Conservation (phyloP, 1,140 invertebrate species). For the Rhyzopertha dominica region DNA sequence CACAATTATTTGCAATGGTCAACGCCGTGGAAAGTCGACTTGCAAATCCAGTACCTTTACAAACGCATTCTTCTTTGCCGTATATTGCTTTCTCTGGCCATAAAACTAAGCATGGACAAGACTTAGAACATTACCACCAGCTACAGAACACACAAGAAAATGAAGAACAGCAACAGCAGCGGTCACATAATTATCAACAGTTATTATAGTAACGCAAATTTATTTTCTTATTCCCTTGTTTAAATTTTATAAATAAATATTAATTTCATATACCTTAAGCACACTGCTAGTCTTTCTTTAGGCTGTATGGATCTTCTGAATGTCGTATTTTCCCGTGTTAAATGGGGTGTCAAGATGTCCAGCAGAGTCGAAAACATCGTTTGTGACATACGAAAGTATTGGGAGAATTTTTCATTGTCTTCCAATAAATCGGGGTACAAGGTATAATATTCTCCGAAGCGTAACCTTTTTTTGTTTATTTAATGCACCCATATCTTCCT, state of each 20-base stretch:
- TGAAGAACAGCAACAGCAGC: no score
- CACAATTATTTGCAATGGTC: no score
- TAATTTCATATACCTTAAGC: conserved; percentile 1
- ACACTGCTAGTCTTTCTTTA: conserved; percentile 1
- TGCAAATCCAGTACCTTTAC: no score
- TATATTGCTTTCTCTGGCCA: no score
- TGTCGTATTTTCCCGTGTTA: not conserved
- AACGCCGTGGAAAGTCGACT: no score
- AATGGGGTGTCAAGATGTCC: conserved; percentile 1
- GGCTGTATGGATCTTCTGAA: not conserved
- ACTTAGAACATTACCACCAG: no score
- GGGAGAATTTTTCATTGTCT: conserved; percentile 16
- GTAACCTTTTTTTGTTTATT: conserved; percentile 20
- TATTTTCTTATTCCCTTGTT: no score
- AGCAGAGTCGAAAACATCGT: conserved; percentile 14
- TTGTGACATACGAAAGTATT: conserved; percentile 22
- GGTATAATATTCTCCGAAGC: conserved; percentile 21
- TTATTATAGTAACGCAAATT: no score
- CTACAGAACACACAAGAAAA: no score
- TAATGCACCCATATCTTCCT: conserved; percentile 20
- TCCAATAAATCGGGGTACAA: conserved; percentile 20
- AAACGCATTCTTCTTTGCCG: no score
- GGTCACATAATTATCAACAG: no score
- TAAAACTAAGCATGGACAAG: no score
- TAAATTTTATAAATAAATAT: conserved; percentile 11